A percentile compares a stretch with the other conserved stretches of the same genome.
These are phyloP conservation scores for Zeus faber DNA, from an alignment of 2,113 vertebrate genomes.

Conservation along the genomic window DNA sequence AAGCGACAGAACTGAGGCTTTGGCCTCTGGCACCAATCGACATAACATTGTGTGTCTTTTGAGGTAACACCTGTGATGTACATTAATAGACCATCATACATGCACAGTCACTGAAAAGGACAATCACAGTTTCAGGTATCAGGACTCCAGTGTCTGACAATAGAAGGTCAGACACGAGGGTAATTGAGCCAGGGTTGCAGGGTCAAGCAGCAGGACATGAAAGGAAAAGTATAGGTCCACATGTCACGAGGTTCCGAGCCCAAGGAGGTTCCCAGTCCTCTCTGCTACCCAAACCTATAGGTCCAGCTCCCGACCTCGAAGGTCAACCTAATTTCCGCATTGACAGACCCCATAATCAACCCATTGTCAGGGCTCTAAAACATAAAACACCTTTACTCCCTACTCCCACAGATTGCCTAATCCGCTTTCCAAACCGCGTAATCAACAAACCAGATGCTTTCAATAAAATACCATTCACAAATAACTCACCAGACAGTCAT, in stretches of 20 bases:
- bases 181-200: conserved; percentile 5
- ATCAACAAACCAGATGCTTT: conserved; percentile 64
- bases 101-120: too few relatives aligned
- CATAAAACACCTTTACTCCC: conserved; percentile 83
- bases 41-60: too few relatives aligned
- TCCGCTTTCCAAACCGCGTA: conserved; percentile 39
- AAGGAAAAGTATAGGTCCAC: conserved; percentile 17
- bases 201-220: conserved; percentile 4
- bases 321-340: conserved; percentile 66
- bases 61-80: too few relatives aligned
- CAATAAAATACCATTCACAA: too few relatives aligned
- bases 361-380: conserved; percentile 50
- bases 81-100: too few relatives aligned
- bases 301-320: conserved; percentile 47
- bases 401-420: conserved; percentile 77
- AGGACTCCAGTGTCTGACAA: too few relatives aligned
- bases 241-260: too few relatives aligned
- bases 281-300: conserved; percentile 62
- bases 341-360: conserved; percentile 62
- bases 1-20: too few relatives aligned
- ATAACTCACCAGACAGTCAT: too few relatives aligned
- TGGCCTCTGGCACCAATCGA: too few relatives aligned
- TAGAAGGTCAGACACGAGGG: conserved; percentile 5
- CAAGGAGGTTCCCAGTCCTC: too few relatives aligned
- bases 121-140: too few relatives aligned